Percentiles rank a stretch among this genome's conserved stretches.
Conservation (phyloP, 2,797 vertebrate species). For the Coluber constrictor region DNA sequence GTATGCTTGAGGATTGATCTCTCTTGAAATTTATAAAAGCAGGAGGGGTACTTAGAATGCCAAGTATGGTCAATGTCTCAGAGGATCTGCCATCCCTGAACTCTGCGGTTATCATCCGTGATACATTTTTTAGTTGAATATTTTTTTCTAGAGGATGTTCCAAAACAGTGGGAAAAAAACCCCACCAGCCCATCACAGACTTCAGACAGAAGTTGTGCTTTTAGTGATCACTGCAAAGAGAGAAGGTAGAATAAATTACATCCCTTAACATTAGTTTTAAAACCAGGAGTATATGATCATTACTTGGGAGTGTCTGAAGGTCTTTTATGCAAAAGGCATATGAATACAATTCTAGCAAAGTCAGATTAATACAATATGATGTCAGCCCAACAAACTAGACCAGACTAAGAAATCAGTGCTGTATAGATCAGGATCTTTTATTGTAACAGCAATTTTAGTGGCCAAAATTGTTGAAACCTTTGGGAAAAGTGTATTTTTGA, state of each 20-base stretch:
- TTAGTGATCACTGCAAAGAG: background rate
- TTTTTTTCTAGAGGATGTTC: background rate
- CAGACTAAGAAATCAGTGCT: background rate
- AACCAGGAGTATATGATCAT: background rate
- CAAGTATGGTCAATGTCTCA: constrained; percentile 36
- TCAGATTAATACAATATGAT: background rate
- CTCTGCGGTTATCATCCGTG: background rate
- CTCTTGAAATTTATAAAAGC: constrained; percentile 41
- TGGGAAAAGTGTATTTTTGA: no score
- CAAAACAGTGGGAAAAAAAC: background rate
- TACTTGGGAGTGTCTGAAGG: background rate
- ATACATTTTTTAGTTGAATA: background rate
- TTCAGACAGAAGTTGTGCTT: background rate
- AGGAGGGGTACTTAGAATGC: constrained; percentile 17
- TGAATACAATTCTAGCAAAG: background rate
- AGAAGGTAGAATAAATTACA: background rate
- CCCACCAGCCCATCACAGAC: background rate
- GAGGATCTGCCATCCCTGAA: background rate
- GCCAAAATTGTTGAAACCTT: no score
- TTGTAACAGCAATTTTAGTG: background rate
- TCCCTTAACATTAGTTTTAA: background rate
- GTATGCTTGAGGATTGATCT: background rate
- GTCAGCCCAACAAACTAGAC: background rate
- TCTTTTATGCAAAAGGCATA: background rate
- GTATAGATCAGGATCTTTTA: background rate